Evolutionary conservation across 1,140 invertebrate genomes (phyloP).

Genomic region (Hylaeus volcanicus): DNA sequence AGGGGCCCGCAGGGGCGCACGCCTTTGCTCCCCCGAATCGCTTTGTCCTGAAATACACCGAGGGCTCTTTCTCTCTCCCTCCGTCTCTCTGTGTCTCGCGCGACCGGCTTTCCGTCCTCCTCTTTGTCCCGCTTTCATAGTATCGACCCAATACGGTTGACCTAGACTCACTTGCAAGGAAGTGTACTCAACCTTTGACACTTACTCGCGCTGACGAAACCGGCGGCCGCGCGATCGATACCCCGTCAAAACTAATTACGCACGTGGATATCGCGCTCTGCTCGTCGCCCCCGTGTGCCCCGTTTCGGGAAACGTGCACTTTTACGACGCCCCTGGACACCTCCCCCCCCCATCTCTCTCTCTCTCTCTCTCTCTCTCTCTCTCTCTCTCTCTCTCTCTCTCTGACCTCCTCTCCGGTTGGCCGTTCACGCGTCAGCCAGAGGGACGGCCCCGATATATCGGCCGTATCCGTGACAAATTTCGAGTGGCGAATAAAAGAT

Average conservation of each 20-base stretch:
- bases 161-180: conserved; percentile 67
- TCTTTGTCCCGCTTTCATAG: conserved; percentile 67
- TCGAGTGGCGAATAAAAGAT: too few species aligned
- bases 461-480: too few species aligned
- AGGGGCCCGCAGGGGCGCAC: conserved; percentile 8
- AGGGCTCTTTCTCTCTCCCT: conserved; percentile 19
- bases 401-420: too few species aligned
- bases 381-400: too few species aligned
- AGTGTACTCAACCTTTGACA: conserved; percentile 66
- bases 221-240: conserved; percentile 41
- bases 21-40: conserved; percentile 40
- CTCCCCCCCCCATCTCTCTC: neutral
- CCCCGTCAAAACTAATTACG: conserved; percentile 59
- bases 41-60: conserved; percentile 54
- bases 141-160: conserved; percentile 66
- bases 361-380: too few species aligned
- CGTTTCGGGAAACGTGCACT: conserved; percentile 32
- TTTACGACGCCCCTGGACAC: neutral
- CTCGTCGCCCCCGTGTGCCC: neutral
- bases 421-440: too few species aligned
- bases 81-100: neutral
- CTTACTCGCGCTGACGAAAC: conserved; percentile 58
- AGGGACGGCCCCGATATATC: too few species aligned
- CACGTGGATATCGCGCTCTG: conserved; percentile 45
- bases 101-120: conserved; percentile 41